A percentile compares a stretch with the other conserved stretches of the same genome.
Conservation (phyloP, 2,888 invertebrate species). For the Orthosia cruda region DNA sequence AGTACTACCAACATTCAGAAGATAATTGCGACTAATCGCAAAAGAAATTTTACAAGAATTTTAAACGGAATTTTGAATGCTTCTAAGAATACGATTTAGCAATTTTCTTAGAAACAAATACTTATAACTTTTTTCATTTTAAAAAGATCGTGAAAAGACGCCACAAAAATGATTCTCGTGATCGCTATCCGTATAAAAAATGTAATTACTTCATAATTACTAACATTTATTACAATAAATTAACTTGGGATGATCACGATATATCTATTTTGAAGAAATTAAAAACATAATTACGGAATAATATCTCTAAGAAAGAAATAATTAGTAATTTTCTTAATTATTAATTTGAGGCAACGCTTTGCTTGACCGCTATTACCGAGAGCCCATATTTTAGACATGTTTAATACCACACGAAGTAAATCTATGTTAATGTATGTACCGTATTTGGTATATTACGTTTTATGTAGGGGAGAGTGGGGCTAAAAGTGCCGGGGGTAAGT, state of each 20-base stretch:
- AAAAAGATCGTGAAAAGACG: slow-evolving; percentile 31
- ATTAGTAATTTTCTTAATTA: slow-evolving; percentile 49
- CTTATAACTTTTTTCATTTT: neutral
- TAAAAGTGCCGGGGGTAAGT: too few species aligned
- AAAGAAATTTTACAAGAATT: slow-evolving; percentile 23
- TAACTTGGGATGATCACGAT: slow-evolving; percentile 61
- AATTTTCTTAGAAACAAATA: slow-evolving; percentile 12
- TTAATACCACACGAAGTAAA: slow-evolving; percentile 21
- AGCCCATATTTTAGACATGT: slow-evolving; percentile 31
- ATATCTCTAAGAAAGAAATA: slow-evolving; percentile 48
- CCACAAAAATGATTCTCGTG: slow-evolving; percentile 43
- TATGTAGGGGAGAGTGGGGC: neutral
- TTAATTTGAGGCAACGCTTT: slow-evolving; percentile 45
- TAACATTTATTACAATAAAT: slow-evolving; percentile 59
- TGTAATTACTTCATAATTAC: slow-evolving; percentile 55
- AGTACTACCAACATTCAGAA: slow-evolving; percentile 48
- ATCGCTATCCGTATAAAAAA: slow-evolving; percentile 29
- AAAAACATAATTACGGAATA: slow-evolving; percentile 59
- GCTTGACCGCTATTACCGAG: slow-evolving; percentile 11
- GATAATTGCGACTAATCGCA: slow-evolving; percentile 54
- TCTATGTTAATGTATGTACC: slow-evolving; percentile 18
- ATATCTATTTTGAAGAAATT: slow-evolving; percentile 54
- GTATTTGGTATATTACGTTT: slow-evolving; percentile 13
- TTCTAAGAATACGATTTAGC: slow-evolving; percentile 14
- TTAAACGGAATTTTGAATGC: slow-evolving; percentile 17